phyloP scores from a whole-genome alignment of 2,113 vertebrate genomes.

The Phaethornis superciliosus region DNA sequence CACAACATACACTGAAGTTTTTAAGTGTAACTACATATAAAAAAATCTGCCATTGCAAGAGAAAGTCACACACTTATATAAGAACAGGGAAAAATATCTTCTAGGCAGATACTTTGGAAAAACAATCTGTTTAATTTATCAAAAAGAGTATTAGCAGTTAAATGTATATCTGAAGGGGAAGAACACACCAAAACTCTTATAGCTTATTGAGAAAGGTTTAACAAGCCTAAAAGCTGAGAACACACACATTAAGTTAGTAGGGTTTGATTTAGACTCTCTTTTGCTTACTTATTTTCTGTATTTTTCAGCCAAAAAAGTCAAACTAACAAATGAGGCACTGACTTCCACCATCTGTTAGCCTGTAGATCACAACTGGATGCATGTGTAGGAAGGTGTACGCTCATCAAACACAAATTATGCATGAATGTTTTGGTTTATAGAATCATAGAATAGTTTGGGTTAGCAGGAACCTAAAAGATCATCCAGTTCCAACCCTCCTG shows the following conservation, averaged over 20 bases:
- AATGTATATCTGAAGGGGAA: not conserved
- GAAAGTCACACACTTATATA: not conserved
- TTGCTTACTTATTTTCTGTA: not conserved
- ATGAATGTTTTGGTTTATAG: too few relatives aligned
- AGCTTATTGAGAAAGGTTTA: not conserved
- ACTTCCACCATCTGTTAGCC: not conserved
- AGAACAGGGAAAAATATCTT: not conserved
- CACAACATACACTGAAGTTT: not conserved
- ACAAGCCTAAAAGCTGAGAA: not conserved
- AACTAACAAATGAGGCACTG: not conserved
- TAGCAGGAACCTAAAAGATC: too few relatives aligned
- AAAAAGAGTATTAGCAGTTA: not conserved
- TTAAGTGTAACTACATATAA: rapidly evolving
- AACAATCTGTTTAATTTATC: not conserved
- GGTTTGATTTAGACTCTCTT: not conserved
- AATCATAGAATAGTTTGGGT: too few relatives aligned
- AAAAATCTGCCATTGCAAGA: not conserved
- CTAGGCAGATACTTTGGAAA: not conserved
- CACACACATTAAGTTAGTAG: too few relatives aligned
- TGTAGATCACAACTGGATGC: rapidly evolving
- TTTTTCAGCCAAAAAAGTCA: not conserved
- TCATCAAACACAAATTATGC: not conserved
- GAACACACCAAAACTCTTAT: not conserved
- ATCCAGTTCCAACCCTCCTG: too few relatives aligned
- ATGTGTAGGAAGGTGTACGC: rapidly evolving